Conservation (phyloP, 2,888 invertebrate species). For the Ophioninae sp. region DNA sequence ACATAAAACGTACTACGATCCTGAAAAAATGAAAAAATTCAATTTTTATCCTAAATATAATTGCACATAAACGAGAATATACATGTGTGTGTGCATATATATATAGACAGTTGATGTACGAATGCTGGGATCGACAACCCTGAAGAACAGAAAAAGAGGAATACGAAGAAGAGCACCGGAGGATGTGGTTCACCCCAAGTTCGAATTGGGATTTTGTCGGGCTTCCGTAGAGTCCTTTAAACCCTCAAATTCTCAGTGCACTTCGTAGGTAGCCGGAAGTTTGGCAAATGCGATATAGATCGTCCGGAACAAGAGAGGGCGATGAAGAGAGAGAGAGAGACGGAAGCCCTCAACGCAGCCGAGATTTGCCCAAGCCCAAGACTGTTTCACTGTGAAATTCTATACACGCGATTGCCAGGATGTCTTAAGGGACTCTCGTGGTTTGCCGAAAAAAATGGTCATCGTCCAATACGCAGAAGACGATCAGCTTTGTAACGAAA, state of each 20-base stretch:
- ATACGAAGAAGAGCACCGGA: conserved; percentile 64
- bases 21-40: background rate
- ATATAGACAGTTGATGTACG: background rate
- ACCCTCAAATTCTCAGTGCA: conserved; percentile 75
- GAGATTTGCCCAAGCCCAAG: background rate
- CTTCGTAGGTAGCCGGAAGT: conserved; percentile 21
- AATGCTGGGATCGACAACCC: conserved; percentile 61
- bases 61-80: background rate
- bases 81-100: background rate
- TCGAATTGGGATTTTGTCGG: conserved; percentile 79
- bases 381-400: background rate
- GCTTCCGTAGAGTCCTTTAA: conserved; percentile 72
- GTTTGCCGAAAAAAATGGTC: background rate
- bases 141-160: conserved; percentile 59
- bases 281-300: conserved; percentile 20
- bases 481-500: background rate
- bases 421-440: background rate
- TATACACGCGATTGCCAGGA: background rate
- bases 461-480: background rate
- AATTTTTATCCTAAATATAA: background rate
- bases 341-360: background rate
- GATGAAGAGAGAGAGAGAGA: background rate
- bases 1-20: no score
- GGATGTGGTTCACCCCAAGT: conserved; percentile 80
- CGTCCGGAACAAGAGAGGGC: conserved; percentile 70